Evolutionary conservation across 2,888 invertebrate species (phyloP).

Genomic region (Abscondita cerata): DNA sequence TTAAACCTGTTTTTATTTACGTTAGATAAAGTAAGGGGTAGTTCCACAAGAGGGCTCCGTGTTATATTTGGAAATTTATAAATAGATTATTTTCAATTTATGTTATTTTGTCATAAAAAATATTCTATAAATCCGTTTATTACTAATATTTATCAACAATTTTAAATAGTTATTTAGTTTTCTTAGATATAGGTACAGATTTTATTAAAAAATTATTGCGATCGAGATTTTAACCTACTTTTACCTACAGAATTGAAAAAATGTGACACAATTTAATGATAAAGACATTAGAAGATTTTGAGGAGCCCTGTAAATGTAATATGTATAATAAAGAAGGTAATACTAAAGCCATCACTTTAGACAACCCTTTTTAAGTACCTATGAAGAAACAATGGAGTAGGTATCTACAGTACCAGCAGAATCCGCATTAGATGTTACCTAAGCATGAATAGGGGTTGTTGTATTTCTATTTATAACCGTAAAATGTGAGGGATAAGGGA

Average conservation of each 20-base stretch:
- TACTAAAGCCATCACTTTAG: constrained; percentile 20
- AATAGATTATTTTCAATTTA: too few relatives aligned
- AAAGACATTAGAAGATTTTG: constrained; percentile 7
- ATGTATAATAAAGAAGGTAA: constrained; percentile 12
- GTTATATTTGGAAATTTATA: background rate
- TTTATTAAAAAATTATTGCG: too few relatives aligned
- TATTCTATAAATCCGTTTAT: too few relatives aligned
- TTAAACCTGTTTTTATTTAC: too few relatives aligned
- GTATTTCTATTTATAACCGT: constrained; percentile 34
- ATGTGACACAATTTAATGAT: background rate
- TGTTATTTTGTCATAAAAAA: too few relatives aligned
- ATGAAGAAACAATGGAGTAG: constrained; percentile 27
- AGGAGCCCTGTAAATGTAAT: background rate
- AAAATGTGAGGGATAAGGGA: constrained; percentile 32
- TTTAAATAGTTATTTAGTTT: too few relatives aligned
- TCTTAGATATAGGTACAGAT: too few relatives aligned
- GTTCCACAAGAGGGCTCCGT: too few relatives aligned
- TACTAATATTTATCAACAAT: too few relatives aligned
- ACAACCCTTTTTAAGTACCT: constrained; percentile 27
- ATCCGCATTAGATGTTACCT: constrained; percentile 26
- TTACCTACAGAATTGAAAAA: too few relatives aligned
- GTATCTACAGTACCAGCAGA: constrained; percentile 23
- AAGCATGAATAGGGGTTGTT: constrained; percentile 30
- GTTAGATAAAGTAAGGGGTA: too few relatives aligned
- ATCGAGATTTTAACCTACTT: too few relatives aligned